A percentile compares a stretch with the other conserved stretches of the same genome.
phyloP scores from a whole-genome alignment of 2,888 invertebrate genomes.

The Chrysolina americana region DNA sequence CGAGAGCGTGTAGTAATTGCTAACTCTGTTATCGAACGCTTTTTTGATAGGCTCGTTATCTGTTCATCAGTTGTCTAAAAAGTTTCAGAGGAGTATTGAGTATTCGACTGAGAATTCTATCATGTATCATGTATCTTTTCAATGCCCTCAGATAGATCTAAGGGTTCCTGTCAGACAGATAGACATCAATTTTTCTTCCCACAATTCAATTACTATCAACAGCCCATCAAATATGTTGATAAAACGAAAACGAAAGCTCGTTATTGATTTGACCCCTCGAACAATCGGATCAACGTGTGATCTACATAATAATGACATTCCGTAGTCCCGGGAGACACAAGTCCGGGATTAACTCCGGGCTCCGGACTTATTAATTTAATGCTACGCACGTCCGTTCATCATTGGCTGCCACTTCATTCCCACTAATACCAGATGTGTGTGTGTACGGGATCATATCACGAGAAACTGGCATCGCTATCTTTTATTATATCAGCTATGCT shows the following conservation, averaged over 20 bases:
- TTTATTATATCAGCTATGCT: constrained; percentile 64
- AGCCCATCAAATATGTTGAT: constrained; percentile 32
- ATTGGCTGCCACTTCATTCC: constrained; percentile 69
- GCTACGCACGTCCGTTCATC: constrained; percentile 69
- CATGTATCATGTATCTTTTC: too few species aligned
- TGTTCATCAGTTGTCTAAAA: too few species aligned
- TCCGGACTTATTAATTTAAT: constrained; percentile 69
- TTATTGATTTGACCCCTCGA: constrained; percentile 67
- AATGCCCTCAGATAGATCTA: too few species aligned
- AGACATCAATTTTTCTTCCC: background rate
- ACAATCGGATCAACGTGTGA: constrained; percentile 70
- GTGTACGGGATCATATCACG: constrained; percentile 61
- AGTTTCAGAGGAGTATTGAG: too few species aligned
- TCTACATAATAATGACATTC: constrained; percentile 71
- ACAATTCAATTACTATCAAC: background rate
- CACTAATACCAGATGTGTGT: constrained; percentile 65
- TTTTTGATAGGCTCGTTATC: too few species aligned
- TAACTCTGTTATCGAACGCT: too few species aligned
- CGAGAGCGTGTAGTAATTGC: too few species aligned
- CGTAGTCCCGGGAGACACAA: constrained; percentile 66
- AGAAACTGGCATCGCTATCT: constrained; percentile 66
- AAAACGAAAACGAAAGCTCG: constrained; percentile 51
- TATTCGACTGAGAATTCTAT: too few species aligned
- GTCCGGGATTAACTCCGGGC: constrained; percentile 68
- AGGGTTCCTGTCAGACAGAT: too few species aligned